A percentile compares a stretch with the other conserved stretches of the same genome.
These are phyloP conservation scores for Dipodomys stephensi DNA, from an alignment of 2,113 vertebrate genomes.

Conservation along the genomic window DNA sequence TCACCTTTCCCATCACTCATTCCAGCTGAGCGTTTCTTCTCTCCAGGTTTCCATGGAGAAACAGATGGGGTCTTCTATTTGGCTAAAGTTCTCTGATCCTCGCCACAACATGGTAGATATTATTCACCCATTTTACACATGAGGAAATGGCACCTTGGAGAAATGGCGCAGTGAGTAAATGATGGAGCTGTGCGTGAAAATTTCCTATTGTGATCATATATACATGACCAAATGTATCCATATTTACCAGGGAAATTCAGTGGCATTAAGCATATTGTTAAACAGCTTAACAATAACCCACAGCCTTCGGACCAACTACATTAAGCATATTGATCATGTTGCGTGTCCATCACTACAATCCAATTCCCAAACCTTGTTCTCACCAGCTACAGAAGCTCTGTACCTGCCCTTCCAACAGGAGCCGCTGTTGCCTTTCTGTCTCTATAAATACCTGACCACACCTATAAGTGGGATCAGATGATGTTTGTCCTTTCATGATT, in stretches of 20 bases:
- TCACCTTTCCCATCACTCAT: neutral
- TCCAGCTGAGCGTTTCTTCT: neutral
- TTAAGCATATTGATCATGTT: neutral
- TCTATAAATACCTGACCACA: neutral
- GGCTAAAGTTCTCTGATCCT: neutral
- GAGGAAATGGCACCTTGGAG: neutral
- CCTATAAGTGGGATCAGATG: neutral
- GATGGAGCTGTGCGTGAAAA: neutral
- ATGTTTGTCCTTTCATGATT: neutral
- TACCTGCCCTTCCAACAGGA: neutral
- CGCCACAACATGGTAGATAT: neutral
- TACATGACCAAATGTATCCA: neutral
- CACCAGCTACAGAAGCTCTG: neutral
- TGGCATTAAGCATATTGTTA: neutral
- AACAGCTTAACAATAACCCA: no score
- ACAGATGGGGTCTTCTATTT: neutral
- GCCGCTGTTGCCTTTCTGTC: neutral
- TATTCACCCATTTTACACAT: neutral
- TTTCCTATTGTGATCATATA: neutral
- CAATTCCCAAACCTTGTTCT: neutral
- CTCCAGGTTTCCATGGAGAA: neutral
- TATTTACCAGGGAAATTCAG: neutral
- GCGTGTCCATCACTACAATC: neutral
- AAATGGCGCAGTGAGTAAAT: neutral
- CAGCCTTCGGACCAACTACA: no score